Evolutionary conservation across 2,113 vertebrate species (phyloP).

Genomic region (Chaetura pelagica): DNA sequence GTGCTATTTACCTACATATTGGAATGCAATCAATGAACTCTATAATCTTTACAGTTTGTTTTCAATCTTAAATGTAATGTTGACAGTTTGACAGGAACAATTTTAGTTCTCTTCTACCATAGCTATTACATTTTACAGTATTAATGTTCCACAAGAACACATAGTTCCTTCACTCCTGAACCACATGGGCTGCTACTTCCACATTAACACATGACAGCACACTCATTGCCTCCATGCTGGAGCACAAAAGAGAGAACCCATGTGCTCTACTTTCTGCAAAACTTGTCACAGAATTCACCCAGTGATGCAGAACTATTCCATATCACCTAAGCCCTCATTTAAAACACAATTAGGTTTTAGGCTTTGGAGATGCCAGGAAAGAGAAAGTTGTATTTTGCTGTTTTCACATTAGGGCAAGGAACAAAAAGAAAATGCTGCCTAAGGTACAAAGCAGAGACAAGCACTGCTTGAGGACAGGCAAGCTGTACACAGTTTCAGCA

Average conservation of each 20-base stretch:
- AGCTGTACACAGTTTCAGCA: neutral
- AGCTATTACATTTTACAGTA: neutral
- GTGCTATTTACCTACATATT: neutral
- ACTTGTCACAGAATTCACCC: neutral
- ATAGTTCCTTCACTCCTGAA: neutral
- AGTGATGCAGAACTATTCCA: neutral
- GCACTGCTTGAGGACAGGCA: neutral
- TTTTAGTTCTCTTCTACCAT: neutral
- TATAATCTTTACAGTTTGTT: neutral
- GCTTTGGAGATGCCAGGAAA: neutral
- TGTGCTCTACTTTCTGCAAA: neutral
- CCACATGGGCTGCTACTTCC: neutral
- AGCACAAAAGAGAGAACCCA: accelerated
- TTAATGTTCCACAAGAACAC: neutral
- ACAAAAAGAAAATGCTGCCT: neutral
- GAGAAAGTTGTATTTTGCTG: neutral
- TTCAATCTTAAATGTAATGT: neutral
- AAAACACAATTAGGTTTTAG: neutral
- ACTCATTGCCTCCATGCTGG: neutral
- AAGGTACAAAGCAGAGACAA: neutral
- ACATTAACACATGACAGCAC: neutral
- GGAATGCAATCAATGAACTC: accelerated
- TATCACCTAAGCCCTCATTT: neutral
- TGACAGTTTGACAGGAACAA: neutral
- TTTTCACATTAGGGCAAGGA: neutral